Evolutionary conservation across 2,797 vertebrate species (phyloP).

Genomic region (Spatula versicolor): DNA sequence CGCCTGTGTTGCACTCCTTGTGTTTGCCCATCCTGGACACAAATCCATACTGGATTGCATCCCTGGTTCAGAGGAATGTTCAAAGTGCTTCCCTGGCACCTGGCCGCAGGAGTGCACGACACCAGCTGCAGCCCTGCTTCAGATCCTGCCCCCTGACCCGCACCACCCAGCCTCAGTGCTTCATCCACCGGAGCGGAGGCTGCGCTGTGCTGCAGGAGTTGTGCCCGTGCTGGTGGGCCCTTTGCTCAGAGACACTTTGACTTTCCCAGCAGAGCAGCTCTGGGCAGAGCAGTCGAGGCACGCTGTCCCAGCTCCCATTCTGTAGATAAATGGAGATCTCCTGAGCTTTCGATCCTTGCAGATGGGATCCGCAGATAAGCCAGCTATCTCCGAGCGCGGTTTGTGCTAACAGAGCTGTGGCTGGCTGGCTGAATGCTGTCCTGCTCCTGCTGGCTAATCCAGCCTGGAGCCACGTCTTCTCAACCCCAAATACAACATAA

Average conservation of each 20-base stretch:
- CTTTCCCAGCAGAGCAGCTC: neutral
- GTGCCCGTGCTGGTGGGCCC: neutral
- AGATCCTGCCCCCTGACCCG: neutral
- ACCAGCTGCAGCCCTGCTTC: neutral
- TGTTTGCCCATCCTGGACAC: neutral
- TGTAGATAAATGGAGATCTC: neutral
- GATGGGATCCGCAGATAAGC: neutral
- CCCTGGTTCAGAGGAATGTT: neutral
- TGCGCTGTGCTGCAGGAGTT: neutral
- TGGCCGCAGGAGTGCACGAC: neutral
- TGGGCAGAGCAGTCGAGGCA: neutral
- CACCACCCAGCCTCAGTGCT: neutral
- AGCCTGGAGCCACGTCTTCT: neutral
- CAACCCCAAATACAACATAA: neutral
- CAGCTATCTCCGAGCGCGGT: neutral
- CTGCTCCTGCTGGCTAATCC: neutral
- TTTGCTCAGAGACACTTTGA: neutral
- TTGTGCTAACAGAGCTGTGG: neutral
- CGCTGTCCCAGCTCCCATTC: neutral
- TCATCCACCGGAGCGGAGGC: rapidly evolving
- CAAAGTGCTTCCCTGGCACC: neutral
- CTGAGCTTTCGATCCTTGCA: neutral
- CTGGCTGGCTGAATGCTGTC: neutral
- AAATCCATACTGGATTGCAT: neutral
- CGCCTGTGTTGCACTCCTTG: neutral